Base-by-base conservation (phyloP, 2,888 invertebrate species). In the Meganola albula region DNA sequence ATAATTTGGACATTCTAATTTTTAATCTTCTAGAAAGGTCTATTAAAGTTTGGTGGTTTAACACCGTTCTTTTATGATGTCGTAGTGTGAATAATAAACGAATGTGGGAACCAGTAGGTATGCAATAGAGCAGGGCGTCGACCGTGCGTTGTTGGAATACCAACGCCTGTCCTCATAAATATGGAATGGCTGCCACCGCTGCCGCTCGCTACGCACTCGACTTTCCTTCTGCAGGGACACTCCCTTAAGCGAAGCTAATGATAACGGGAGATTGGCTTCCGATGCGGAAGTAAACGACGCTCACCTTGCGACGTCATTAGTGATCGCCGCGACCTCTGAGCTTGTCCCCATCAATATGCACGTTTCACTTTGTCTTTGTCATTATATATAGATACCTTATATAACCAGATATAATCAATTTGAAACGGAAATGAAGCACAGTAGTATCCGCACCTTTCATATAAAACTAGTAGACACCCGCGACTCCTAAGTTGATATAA, bases 221-320 rank as follows among this genome's bases (percentile, higher is more conserved):
- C 77, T 80, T 80, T 80, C 82, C 78, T 74, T 74, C 64, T 65
- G 64, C 54, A 63, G 61, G 48, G 59, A 58, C 55, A 53, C 61
- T 64, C 61, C 66, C 63, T 69, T 53, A 54, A 64, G 48, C 36
- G 28, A 37, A 52, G 50, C 49, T 46, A 43, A 59, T 53, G 52
- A 59, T 75, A 77, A 71, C 74, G 70, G 70, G 60, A 59, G 56
- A 63, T 40, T 50, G 49, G 40, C 50, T 62, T 63, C 58, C 58
- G 61, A 49, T 27, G 34, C 59, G 63, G 63, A 67, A 66, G 54
- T 57, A 44, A 45, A 36, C 43, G 48, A 40, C 44, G 46, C 30
- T 59, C 49, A 61, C 61, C 57, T 66, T 64, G 58, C 37, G 36
- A 37, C 44, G 47, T 40, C 48, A 50, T 41, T 57, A 38, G 37